Evolutionary conservation across 1,140 invertebrate genomes (phyloP), one percentile per base, ranked within the genome.

Genomic region (Saccostrea glomerata): DNA sequence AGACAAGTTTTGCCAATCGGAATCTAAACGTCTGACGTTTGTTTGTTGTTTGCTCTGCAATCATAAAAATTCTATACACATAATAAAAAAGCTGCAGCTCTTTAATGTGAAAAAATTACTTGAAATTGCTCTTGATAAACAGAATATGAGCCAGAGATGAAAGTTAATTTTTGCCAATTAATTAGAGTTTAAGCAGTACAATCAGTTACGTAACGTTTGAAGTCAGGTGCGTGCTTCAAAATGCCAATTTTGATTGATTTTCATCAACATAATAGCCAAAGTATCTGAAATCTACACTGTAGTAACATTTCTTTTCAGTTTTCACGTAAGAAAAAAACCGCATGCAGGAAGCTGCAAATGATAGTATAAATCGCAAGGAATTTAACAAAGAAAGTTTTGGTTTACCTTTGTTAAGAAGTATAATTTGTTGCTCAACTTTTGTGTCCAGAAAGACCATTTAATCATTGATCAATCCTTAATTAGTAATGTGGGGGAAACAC

Each of bases 21-120:
- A 47, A 9, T 47, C 47, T 47, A 5, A 47, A 36, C 9, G 5
- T 47, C 47, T 9, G 5, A 47, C 47, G 6, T 47, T 47, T 47
- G 47, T 47, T 47, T 47, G 47, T 63, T 20, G 58, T 20, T 63
- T 63, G 47, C 17, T 63, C 58, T 20, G 3, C 17, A 63, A 63
- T n/a, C 58, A 20, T 20, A 63, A 60, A 4, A 20, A 20, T 63
- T 63, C 9, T n/a, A 20, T 63, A 63, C 58, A 20, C n/a, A 17
- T 63, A 63, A 63, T 63, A 63, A 63, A 60, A 56, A 20, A 77
- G 30, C 30, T 36, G 13, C 30, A 36, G 25, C 25, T 40, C 11
- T 13, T 77, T 77, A 77, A 77, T 15, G 25, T 13, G 25, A 36
- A 63, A 77, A 77, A 77, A 77, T 36, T 36, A 77, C 70, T 77